These are phyloP conservation scores for Terrapene triunguis DNA, from an alignment of 2,113 vertebrate species.

Conservation along the genomic window DNA sequence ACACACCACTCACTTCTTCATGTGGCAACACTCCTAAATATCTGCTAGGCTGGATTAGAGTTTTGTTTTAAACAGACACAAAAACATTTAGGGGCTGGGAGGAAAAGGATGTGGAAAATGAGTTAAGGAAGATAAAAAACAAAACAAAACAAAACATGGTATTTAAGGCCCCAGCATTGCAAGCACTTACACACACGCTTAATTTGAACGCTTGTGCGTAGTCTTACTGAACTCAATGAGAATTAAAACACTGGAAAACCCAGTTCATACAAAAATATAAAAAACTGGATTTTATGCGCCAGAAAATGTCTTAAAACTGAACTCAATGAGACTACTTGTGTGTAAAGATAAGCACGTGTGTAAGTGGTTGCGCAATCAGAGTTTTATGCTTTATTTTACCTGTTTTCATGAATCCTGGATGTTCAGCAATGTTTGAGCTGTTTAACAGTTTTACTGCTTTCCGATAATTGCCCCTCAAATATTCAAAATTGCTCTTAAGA, in stretches of 20 bases:
- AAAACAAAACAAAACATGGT: not conserved
- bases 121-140: not conserved
- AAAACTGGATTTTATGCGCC: not conserved
- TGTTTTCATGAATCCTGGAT: slow-evolving; percentile 96
- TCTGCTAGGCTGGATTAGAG: not conserved
- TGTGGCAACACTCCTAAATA: not conserved
- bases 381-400: slow-evolving; percentile 79
- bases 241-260: not conserved
- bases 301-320: not conserved
- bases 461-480: slow-evolving; percentile 97
- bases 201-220: not conserved
- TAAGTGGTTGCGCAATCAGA: not conserved
- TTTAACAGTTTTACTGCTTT: slow-evolving; percentile 98
- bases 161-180: not conserved
- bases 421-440: slow-evolving; percentile 96
- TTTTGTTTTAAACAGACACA: not conserved
- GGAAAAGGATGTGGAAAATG: not conserved
- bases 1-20: not conserved
- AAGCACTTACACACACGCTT: not conserved
- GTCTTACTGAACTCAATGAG: not conserved
- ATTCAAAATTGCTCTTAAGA: slow-evolving; percentile 99
- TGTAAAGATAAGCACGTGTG: not conserved
- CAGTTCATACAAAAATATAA: not conserved
- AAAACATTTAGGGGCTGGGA: rapidly evolving
- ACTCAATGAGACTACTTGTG: not conserved